Evolutionary conservation across 2,888 invertebrate genomes (phyloP), one percentile per base, ranked within the genome.

Genomic region (Leuctra nigra): DNA sequence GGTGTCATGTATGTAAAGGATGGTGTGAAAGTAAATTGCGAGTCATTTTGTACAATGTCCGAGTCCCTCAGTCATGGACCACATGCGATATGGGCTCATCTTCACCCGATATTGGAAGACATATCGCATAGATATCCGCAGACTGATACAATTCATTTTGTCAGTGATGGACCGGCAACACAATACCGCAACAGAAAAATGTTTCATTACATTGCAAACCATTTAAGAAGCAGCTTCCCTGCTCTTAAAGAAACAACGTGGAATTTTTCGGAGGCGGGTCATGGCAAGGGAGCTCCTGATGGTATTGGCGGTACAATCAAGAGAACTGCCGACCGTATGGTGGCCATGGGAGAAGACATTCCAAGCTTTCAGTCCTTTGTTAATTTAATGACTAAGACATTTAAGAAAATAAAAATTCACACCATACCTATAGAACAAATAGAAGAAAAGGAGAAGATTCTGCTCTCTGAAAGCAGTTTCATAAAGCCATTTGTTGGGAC

Each of bases 41-140:
- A 7, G 11, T 38, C 38, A 9, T 53, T 53, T 53, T 38, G 20
- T 24, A 29, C 53, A 4, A 23, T 53, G 13, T 53, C 53, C 13
- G 18, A 14, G 22, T 22, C 38, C 20, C 9, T 18, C 9, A 20
- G 38, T 38, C 53, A 53, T 38, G 23, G 53, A 13, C 3, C 53
- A 36, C 38, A 13, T 38, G 53, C 53, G 6, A 38, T 53, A n/a
- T 53, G 53, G 53, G 53, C 53, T 14, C 53, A 53, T 20, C 18
- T 53, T 18, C 13, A 53, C 22, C 53, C 53, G 20, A 22, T 53
- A 18, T 18, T 53, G 16, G 24, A 16, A 36, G 23, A 36, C 7
- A 18, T 53, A 22, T 38, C 36, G 39, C 3, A 35, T 11, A 23
- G 39, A 9, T 20, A 22, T 22, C 53, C 38, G 20, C 6, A 38